Evolutionary conservation across 2,888 invertebrate species (phyloP).

Genomic region (Apamea sordens): DNA sequence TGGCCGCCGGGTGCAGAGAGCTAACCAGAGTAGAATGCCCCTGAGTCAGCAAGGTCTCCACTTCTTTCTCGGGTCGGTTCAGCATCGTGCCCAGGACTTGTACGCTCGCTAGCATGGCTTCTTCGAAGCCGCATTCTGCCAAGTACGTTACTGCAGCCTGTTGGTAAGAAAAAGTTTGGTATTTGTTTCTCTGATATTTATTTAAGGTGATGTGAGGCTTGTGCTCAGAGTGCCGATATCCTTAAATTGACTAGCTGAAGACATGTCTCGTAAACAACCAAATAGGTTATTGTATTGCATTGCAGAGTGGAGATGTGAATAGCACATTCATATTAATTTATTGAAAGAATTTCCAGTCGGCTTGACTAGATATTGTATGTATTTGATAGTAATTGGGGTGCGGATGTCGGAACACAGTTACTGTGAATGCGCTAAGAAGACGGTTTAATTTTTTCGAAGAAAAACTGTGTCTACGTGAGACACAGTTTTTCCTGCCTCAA

Average conservation of each 20-base stretch:
- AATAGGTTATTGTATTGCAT: neutral
- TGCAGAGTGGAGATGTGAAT: neutral
- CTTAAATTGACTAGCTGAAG: neutral
- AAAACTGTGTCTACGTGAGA: neutral
- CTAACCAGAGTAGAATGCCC: slow-evolving; percentile 67
- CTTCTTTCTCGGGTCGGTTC: slow-evolving; percentile 81
- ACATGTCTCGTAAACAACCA: neutral
- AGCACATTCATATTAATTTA: neutral
- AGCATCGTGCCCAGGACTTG: slow-evolving; percentile 79
- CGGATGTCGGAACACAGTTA: neutral
- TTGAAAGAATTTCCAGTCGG: neutral
- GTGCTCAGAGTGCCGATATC: neutral
- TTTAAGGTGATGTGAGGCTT: neutral
- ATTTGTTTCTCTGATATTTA: neutral
- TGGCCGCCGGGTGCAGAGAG: slow-evolving; percentile 80
- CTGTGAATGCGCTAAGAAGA: neutral
- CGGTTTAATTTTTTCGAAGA: neutral
- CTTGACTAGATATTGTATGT: neutral
- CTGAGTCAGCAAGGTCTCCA: slow-evolving; percentile 74
- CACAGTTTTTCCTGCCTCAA: neutral
- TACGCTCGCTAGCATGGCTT: slow-evolving; percentile 79
- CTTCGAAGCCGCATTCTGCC: slow-evolving; percentile 86
- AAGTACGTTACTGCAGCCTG: slow-evolving; percentile 84
- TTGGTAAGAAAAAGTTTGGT: neutral
- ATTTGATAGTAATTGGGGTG: neutral